Evolutionary conservation across 53 echinoderm and acorn worm genomes (phyloP).

Genomic region (Crossaster papposus): DNA sequence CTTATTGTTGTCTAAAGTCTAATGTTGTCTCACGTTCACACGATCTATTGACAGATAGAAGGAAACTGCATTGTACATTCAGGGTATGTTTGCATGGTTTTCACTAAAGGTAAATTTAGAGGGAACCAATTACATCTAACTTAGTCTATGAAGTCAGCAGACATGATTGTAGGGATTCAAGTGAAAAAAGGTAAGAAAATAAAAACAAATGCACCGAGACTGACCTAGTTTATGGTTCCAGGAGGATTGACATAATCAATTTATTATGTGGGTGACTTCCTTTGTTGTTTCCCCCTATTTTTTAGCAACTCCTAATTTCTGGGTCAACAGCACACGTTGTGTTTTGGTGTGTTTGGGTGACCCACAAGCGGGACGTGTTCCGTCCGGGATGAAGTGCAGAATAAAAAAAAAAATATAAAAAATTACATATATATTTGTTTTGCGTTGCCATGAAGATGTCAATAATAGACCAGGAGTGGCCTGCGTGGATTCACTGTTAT

Average conservation of each 20-base stretch:
- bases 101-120: neutral
- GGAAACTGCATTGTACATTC: neutral
- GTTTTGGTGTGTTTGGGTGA: constrained; percentile 38
- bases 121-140: neutral
- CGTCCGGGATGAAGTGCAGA: neutral
- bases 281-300: constrained; percentile 46
- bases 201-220: neutral
- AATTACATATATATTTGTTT: constrained; percentile 1
- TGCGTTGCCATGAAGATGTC: constrained; percentile 12
- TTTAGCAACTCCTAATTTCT: constrained; percentile 38
- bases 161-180: neutral
- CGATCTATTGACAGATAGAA: neutral
- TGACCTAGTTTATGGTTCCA: constrained; percentile 43
- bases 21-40: neutral
- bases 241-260: constrained; percentile 51
- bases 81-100: neutral
- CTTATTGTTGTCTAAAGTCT: neutral
- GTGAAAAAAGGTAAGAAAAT: neutral
- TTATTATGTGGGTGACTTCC: constrained; percentile 62
- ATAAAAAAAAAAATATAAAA: neutral
- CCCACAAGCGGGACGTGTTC: constrained; percentile 8
- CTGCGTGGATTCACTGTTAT: neutral
- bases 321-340: constrained; percentile 43
- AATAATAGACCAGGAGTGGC: neutral
- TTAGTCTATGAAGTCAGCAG: neutral